A percentile compares a stretch with the other conserved stretches of the same genome.
phyloP scores from a whole-genome alignment of 2,888 invertebrate species.

The Monochamus alternatus region DNA sequence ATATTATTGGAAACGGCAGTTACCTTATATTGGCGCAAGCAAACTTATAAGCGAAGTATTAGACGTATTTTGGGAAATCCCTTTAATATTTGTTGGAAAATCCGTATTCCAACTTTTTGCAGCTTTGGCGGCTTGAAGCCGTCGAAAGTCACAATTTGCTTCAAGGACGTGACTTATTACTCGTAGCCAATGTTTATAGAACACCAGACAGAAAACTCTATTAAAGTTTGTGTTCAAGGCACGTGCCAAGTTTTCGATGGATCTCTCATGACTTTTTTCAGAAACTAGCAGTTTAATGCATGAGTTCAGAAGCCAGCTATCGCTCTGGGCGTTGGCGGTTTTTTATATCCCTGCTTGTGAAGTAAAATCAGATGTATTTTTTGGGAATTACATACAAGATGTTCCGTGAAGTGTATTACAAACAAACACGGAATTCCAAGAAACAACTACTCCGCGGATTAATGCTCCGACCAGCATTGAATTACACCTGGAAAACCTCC shows the following conservation, averaged over 20 bases:
- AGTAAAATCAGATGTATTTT: no score
- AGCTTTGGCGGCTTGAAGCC: constrained; percentile 10
- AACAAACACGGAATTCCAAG: no score
- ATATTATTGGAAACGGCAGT: no score
- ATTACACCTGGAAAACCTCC: no score
- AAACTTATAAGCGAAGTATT: not conserved
- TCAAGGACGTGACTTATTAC: constrained; percentile 44
- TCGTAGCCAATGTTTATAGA: constrained; percentile 43
- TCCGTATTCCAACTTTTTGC: not conserved
- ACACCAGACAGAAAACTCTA: constrained; percentile 45
- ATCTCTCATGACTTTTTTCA: constrained; percentile 32
- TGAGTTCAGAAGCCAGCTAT: not conserved
- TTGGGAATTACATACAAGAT: no score
- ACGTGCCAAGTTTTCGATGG: constrained; percentile 36
- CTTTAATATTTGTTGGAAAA: not conserved
- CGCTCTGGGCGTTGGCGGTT: not conserved
- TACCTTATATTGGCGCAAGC: no score
- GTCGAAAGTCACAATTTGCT: constrained; percentile 44
- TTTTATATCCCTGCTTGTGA: not conserved
- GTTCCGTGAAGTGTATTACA: no score
- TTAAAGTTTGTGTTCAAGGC: constrained; percentile 44
- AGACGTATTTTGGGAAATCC: not conserved
- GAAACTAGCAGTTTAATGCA: constrained; percentile 19
- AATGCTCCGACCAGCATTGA: no score
- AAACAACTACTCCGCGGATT: no score